A percentile compares a stretch with the other conserved stretches of the same genome.
Evolutionary conservation across 1,140 invertebrate species (phyloP).

Genomic region (Megathymus violae): DNA sequence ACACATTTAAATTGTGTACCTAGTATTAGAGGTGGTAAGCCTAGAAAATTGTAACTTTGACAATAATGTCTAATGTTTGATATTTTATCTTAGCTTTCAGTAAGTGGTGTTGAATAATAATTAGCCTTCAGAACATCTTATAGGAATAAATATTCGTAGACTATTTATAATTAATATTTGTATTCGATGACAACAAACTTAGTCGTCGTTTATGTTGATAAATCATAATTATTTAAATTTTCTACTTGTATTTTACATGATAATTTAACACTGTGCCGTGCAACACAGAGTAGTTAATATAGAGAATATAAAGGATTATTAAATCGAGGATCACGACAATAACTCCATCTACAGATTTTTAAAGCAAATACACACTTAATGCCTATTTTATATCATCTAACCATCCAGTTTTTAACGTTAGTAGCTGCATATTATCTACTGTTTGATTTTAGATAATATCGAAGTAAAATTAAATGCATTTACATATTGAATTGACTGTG

Average conservation of each 20-base stretch:
- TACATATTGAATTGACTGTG: background rate
- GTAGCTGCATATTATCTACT: background rate
- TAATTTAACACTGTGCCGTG: background rate
- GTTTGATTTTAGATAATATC: background rate
- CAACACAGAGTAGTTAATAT: background rate
- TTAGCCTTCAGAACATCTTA: background rate
- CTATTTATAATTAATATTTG: background rate
- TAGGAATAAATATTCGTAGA: background rate
- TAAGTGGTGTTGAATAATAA: slow-evolving; percentile 1
- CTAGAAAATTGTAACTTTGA: background rate
- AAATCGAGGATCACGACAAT: no score
- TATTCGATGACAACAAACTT: background rate
- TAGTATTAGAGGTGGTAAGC: background rate
- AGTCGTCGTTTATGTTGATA: background rate
- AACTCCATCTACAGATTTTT: no score
- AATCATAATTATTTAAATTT: background rate
- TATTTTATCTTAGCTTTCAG: background rate
- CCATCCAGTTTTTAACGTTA: background rate
- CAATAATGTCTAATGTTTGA: background rate
- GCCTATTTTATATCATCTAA: background rate
- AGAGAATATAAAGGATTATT: no score
- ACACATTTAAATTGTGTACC: background rate
- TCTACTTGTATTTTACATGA: background rate
- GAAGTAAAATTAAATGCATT: background rate
- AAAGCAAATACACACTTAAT: no score